These are phyloP conservation scores for Drosophila niveifrons DNA, from an alignment of 2,888 invertebrate species.

Conservation along the genomic window DNA sequence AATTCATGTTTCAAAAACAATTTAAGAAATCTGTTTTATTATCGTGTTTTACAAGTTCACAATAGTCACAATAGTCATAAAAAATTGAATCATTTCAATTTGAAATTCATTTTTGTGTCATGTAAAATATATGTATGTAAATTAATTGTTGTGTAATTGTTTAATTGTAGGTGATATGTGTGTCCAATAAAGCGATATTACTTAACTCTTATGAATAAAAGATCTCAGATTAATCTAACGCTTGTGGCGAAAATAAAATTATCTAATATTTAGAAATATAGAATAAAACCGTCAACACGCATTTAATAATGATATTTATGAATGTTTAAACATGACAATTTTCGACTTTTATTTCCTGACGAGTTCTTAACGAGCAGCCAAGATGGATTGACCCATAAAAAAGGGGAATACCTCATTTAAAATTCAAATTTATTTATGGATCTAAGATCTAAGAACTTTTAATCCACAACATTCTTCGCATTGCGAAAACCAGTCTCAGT, in stretches of 20 bases:
- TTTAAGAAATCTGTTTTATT: background rate
- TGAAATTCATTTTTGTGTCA: background rate
- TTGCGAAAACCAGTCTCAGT: background rate
- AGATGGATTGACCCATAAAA: conserved; percentile 2
- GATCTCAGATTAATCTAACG: background rate
- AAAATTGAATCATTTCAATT: background rate
- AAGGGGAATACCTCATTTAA: background rate
- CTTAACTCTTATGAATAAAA: background rate
- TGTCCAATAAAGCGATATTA: background rate
- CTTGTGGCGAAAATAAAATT: background rate
- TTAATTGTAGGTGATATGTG: background rate
- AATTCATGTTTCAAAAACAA: too few species aligned
- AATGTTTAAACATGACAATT: background rate
- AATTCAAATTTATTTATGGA: background rate
- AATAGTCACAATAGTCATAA: background rate
- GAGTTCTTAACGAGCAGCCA: background rate
- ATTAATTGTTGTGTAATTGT: background rate
- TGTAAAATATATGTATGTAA: background rate
- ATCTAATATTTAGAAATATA: background rate
- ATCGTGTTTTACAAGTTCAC: background rate
- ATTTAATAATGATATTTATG: background rate
- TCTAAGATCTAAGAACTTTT: background rate
- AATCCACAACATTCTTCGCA: background rate
- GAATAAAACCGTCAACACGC: background rate
- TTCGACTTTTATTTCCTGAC: background rate